phyloP scores from a whole-genome alignment of 2,888 invertebrate species.

The Cerceris ruficornis region DNA sequence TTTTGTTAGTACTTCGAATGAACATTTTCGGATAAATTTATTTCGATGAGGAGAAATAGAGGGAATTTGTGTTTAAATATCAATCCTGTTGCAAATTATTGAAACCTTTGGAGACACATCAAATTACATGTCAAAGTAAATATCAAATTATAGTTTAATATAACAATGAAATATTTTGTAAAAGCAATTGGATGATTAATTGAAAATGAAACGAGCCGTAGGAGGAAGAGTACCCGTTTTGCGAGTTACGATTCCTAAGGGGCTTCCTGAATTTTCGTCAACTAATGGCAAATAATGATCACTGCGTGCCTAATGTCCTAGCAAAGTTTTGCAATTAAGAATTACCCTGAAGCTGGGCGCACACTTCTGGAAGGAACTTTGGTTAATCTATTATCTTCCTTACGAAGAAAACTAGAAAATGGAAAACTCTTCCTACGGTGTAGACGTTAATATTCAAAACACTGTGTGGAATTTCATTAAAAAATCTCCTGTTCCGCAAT shows the following conservation, averaged over 20 bases:
- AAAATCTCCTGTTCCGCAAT: too few species aligned
- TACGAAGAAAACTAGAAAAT: background rate
- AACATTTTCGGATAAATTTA: conserved; percentile 13
- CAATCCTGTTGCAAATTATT: too few species aligned
- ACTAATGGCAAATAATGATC: conserved; percentile 25
- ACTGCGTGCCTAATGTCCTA: conserved; percentile 26
- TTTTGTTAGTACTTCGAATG: conserved; percentile 20
- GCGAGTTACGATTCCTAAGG: conserved; percentile 6
- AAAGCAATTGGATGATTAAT: too few species aligned
- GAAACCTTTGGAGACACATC: too few species aligned
- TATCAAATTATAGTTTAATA: too few species aligned
- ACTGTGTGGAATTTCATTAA: too few species aligned
- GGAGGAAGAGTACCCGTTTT: background rate
- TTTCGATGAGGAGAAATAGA: background rate
- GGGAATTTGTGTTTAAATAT: background rate
- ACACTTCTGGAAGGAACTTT: conserved; percentile 6
- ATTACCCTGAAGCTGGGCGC: conserved; percentile 11
- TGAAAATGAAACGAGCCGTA: background rate
- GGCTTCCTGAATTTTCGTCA: conserved; percentile 8
- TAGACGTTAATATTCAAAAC: background rate
- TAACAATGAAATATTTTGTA: too few species aligned
- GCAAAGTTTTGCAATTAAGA: conserved; percentile 28
- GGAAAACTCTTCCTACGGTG: background rate
- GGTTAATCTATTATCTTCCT: background rate
- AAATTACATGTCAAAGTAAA: too few species aligned